Conservation (phyloP, 2,113 vertebrate genomes). For the Grammomys dolichurus region DNA sequence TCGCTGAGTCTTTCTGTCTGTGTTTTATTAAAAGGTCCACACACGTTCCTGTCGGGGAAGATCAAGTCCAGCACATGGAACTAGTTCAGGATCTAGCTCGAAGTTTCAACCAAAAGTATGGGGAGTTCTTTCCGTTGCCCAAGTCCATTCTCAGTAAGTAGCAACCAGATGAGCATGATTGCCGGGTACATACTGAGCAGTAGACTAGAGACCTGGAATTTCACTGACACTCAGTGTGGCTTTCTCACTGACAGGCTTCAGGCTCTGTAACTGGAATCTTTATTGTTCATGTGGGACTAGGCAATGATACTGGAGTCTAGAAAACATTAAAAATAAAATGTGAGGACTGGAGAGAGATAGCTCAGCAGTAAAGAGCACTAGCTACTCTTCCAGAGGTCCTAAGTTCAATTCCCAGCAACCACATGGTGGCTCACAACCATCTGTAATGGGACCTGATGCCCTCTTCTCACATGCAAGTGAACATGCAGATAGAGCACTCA, state of each 20-base stretch:
- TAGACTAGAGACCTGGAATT: background rate
- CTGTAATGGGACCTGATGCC: too few relatives aligned
- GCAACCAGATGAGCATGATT: background rate
- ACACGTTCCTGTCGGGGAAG: conserved; percentile 96
- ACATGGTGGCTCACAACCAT: too few relatives aligned
- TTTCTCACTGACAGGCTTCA: background rate
- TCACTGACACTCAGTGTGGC: background rate
- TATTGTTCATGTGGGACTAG: background rate
- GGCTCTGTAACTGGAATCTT: conserved; percentile 4
- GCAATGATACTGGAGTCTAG: background rate
- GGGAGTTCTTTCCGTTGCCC: conserved; percentile 93
- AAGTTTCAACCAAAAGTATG: conserved; percentile 94
- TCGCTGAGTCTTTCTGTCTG: conserved; percentile 83
- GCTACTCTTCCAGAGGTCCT: too few relatives aligned
- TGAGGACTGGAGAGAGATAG: background rate
- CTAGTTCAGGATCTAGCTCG: conserved; percentile 94
- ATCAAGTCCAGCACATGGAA: conserved; percentile 97
- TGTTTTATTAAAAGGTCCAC: conserved; percentile 93
- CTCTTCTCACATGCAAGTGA: too few relatives aligned
- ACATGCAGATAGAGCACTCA: too few relatives aligned
- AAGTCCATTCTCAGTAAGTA: conserved; percentile 91
- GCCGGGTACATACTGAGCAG: background rate
- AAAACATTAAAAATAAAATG: conserved; percentile 4
- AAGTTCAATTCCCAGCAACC: too few relatives aligned
- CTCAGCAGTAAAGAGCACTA: too few relatives aligned